Percentiles rank a stretch among this genome's conserved stretches.
Conservation (phyloP, 2,113 vertebrate species). For the Naja naja region DNA sequence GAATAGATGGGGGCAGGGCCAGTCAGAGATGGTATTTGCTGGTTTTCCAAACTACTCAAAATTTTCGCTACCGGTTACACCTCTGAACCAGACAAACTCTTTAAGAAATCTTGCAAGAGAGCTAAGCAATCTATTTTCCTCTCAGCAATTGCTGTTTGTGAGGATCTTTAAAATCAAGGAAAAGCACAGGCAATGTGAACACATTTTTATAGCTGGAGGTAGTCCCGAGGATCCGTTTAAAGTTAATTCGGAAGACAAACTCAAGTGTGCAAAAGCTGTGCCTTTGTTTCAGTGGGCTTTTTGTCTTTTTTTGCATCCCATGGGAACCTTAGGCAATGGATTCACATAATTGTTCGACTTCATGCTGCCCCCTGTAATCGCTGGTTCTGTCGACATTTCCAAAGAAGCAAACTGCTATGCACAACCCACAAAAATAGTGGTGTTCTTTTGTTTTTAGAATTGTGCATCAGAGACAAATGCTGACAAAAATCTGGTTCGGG, state of each 20-base stretch:
- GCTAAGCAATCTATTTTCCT: slow-evolving; percentile 51
- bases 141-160: slow-evolving; percentile 48
- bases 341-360: background rate
- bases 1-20: too few relatives aligned
- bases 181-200: slow-evolving; percentile 50
- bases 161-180: slow-evolving; percentile 55
- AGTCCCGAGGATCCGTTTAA: slow-evolving; percentile 42
- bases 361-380: too few relatives aligned
- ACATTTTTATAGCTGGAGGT: slow-evolving; percentile 55
- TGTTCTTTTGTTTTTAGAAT: background rate
- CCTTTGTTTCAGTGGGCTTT: background rate
- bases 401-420: background rate
- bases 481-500: background rate
- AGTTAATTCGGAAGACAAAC: slow-evolving; percentile 2
- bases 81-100: background rate
- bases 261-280: background rate
- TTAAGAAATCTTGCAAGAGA: background rate
- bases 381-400: background rate
- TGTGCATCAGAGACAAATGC: background rate
- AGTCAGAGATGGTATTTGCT: too few relatives aligned
- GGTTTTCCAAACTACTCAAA: too few relatives aligned
- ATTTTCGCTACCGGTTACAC: too few relatives aligned
- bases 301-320: background rate
- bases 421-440: background rate
- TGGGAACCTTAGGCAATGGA: background rate